Conservation (phyloP, 2,797 vertebrate species). For the Peromyscus attwateri region DNA sequence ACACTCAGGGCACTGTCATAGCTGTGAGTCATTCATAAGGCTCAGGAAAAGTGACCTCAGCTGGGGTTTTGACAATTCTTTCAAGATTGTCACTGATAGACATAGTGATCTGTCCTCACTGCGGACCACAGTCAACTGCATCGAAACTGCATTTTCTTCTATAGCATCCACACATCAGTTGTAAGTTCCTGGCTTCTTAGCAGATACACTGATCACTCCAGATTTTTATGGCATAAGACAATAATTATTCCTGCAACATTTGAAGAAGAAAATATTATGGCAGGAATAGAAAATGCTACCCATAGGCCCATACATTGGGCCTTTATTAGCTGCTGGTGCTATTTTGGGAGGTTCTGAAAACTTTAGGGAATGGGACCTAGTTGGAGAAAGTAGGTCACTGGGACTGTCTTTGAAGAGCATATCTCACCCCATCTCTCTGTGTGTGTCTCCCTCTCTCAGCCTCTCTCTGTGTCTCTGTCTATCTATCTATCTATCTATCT, state of each 20-base stretch:
- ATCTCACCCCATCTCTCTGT: too few relatives aligned
- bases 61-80: not conserved
- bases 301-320: not conserved
- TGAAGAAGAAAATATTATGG: not conserved
- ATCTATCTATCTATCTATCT: not conserved
- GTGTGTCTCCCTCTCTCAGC: not conserved
- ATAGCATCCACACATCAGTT: not conserved
- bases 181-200: not conserved
- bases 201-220: not conserved
- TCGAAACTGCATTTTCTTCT: not conserved
- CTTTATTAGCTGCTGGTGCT: not conserved
- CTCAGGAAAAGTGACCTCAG: not conserved
- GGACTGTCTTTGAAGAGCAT: not conserved
- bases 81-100: not conserved
- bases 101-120: not conserved
- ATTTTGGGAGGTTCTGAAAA: not conserved
- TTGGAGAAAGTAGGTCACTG: not conserved
- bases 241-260: not conserved
- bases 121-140: too few relatives aligned
- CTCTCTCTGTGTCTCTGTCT: not conserved
- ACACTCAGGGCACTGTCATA: not conserved
- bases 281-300: not conserved
- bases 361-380: not conserved
- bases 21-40: not conserved
- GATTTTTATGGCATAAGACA: not conserved